phyloP scores from a whole-genome alignment of 2,113 vertebrate genomes.

The Triplophysa rosa region DNA sequence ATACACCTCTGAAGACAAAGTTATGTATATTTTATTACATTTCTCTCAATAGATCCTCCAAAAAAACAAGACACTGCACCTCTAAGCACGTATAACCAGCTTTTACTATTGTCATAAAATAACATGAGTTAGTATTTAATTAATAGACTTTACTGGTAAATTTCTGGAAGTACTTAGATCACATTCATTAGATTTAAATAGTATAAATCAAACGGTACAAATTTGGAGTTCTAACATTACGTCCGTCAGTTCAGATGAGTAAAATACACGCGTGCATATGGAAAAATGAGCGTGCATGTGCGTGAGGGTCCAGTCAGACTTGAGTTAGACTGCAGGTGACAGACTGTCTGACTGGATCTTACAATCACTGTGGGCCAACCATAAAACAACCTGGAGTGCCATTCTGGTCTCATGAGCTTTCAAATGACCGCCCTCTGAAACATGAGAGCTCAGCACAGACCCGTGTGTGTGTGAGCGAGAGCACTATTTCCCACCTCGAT shows the following conservation, averaged over 20 bases:
- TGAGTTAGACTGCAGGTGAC: conserved; percentile 34
- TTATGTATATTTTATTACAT: too few relatives aligned
- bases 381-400: conserved; percentile 19
- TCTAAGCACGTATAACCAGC: too few relatives aligned
- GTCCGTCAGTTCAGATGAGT: background rate
- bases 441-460: background rate
- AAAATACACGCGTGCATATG: background rate
- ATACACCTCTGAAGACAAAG: too few relatives aligned
- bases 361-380: conserved; percentile 6
- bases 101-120: too few relatives aligned
- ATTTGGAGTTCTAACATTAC: background rate
- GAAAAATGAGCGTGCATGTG: background rate
- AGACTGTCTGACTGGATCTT: conserved; percentile 31
- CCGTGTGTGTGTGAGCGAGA: background rate
- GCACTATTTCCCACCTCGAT: background rate
- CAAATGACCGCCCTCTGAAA: conserved; percentile 8
- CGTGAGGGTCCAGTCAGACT: background rate
- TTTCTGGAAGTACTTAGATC: background rate
- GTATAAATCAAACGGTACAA: background rate
- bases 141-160: background rate
- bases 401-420: background rate
- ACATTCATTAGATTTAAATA: background rate
- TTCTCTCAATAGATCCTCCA: too few relatives aligned
- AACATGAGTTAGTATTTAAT: too few relatives aligned
- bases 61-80: too few relatives aligned